phyloP scores from a whole-genome alignment of 2,888 invertebrate genomes.

The Drosophila fulvimacula region DNA sequence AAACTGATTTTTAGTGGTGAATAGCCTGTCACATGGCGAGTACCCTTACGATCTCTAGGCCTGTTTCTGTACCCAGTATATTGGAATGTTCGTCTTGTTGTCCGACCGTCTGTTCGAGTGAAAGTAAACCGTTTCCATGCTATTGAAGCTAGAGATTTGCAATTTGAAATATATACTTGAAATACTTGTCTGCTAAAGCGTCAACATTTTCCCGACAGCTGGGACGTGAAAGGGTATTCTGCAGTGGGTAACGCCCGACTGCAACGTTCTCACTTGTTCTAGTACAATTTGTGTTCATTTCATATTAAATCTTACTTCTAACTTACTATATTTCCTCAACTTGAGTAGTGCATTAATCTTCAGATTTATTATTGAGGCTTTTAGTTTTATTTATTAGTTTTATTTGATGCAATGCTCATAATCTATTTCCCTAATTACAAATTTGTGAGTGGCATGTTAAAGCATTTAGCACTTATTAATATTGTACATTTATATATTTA shows the following conservation, averaged over 20 bases:
- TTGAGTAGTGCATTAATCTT: neutral
- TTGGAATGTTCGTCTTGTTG: no score
- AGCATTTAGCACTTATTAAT: conserved; percentile 1
- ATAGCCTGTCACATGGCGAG: neutral
- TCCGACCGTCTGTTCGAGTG: no score
- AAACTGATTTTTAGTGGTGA: neutral
- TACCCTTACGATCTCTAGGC: neutral
- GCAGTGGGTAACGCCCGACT: no score
- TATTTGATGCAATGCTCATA: neutral
- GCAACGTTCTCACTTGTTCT: no score
- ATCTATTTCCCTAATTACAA: neutral
- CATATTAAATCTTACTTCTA: neutral
- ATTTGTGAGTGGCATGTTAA: conserved; percentile 14
- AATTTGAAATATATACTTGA: no score
- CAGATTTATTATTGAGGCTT: neutral
- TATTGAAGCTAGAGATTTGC: no score
- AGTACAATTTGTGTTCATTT: no score
- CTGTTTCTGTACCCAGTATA: neutral
- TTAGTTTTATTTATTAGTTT: neutral
- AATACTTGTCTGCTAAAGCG: no score
- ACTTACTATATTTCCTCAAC: neutral
- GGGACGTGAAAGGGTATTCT: no score
- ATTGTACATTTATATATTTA: neutral
- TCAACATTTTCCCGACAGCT: no score
- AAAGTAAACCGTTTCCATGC: no score